Evolutionary conservation across 2,113 vertebrate genomes (phyloP), one percentile per base, ranked within the genome.

Genomic region (Fukomys damarensis): DNA sequence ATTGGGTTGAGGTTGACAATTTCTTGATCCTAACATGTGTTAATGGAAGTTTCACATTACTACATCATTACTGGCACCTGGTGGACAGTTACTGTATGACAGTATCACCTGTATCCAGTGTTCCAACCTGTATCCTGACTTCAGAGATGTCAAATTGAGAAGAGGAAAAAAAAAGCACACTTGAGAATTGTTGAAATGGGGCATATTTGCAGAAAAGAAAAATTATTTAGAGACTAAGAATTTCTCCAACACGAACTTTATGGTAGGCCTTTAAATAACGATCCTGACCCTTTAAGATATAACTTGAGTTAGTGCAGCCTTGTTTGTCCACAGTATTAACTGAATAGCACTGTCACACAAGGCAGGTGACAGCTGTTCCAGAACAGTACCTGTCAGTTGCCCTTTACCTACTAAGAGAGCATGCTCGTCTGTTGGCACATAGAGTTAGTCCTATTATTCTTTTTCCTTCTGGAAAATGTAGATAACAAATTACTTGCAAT

Each of bases 61-160:
- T 87, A 8, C 28, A n/a, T 86, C 49, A 19, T 30, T 30, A 70
- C 86, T 95, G 94, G n/a, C 94, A 58, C 76, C 96, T 88, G 63
- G 91, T 2, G 77, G 93, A 35, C 14, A 49, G 7, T 81, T 52
- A 2, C 7, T 46, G 58, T 49, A 85, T 85, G 81, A 80, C 56
- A 43, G 26, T 9, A 26, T 80, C 12, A 22, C 35, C 7, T 30
- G 20, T 63, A 12, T 3, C 11, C 20, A 10, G 41, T 30, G n/a
- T 56, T 89, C 43, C 61, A 38, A 83, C 12, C 17, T 58, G 52
- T 16, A 6, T 35, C 61, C 32, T 89, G 22, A 58, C 86, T 77
- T 86, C 28, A 58, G 56, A 79, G 52, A 77, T 8, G 32, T 94
- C 88, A 54, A 96, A 77, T 46, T 19, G 35, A 56, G 76, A 1